Percentiles rank a stretch among this genome's conserved stretches.
phyloP scores from a whole-genome alignment of 2,888 invertebrate genomes.

The Tolmerus cingulatus region DNA sequence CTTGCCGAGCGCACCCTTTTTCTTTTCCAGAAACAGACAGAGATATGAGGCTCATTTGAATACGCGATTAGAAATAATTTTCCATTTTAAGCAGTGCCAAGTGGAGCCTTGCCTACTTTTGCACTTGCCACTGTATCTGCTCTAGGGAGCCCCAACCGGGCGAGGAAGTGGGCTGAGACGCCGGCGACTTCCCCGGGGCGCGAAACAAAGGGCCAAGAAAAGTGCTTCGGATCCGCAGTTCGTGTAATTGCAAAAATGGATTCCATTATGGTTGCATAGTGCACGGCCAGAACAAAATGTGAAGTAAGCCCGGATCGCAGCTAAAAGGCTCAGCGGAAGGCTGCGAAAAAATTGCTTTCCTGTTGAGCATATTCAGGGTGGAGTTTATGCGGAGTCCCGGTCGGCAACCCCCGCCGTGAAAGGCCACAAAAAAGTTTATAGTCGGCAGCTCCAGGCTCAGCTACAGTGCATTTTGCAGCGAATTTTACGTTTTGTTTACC shows the following conservation, averaged over 20 bases:
- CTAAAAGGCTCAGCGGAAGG: slow-evolving; percentile 4
- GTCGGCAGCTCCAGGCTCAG: not conserved
- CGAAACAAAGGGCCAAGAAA: slow-evolving; percentile 15
- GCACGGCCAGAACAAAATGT: not conserved
- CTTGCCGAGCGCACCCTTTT: not conserved
- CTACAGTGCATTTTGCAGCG: not conserved
- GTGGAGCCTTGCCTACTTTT: not conserved
- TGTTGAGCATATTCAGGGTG: slow-evolving; percentile 8
- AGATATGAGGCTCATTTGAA: slow-evolving; percentile 35
- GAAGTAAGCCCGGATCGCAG: not conserved
- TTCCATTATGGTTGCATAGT: slow-evolving; percentile 30
- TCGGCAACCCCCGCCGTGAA: not conserved
- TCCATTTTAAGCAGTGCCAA: not conserved
- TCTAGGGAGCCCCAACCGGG: not conserved
- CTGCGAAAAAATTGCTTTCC: slow-evolving; percentile 9
- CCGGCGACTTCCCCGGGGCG: not conserved
- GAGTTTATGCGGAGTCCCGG: not conserved
- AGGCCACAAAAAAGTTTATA: not conserved
- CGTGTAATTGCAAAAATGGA: slow-evolving; percentile 38
- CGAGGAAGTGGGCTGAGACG: not conserved
- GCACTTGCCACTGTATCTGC: slow-evolving; percentile 10
- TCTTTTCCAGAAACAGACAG: not conserved
- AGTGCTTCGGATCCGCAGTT: slow-evolving; percentile 10
- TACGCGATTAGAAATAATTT: slow-evolving; percentile 39
- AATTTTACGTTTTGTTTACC: not conserved